Percentiles rank a stretch among this genome's conserved stretches.
Evolutionary conservation across 1,140 invertebrate genomes (phyloP).

Genomic region (Zophobas atratus): DNA sequence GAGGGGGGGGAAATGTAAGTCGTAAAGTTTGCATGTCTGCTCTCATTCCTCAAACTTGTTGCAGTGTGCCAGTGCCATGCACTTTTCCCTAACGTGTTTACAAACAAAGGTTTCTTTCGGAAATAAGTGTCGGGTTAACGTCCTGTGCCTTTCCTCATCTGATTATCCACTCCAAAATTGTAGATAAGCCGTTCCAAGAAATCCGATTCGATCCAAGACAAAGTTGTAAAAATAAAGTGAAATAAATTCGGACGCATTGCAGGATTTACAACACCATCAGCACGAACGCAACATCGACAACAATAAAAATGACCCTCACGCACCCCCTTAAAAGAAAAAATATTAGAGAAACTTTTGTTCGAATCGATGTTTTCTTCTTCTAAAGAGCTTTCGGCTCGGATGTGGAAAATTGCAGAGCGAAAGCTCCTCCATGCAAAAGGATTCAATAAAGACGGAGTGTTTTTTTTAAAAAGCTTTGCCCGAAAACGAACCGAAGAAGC

Average conservation of each 20-base stretch:
- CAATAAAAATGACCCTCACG: constrained; percentile 31
- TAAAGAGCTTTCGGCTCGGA: constrained; percentile 16
- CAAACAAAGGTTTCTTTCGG: neutral
- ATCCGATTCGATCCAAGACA: neutral
- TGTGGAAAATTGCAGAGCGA: constrained; percentile 21
- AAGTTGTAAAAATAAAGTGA: constrained; percentile 9
- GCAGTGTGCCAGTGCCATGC: constrained; percentile 7
- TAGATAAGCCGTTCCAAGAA: constrained; percentile 2
- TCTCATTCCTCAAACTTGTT: constrained; percentile 24
- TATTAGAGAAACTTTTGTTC: constrained; percentile 20
- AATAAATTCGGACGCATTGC: constrained; percentile 7
- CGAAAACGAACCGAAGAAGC: neutral
- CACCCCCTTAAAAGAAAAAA: neutral
- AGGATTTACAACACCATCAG: constrained; percentile 27
- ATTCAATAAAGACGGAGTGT: constrained; percentile 25
- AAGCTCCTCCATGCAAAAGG: constrained; percentile 15
- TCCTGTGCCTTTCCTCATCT: neutral
- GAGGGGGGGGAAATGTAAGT: constrained; percentile 14
- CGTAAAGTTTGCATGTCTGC: constrained; percentile 28
- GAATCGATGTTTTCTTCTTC: neutral
- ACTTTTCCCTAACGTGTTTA: constrained; percentile 5
- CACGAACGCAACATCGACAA: constrained; percentile 18
- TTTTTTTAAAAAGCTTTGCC: constrained; percentile 31
- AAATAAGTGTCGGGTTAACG: constrained; percentile 11
- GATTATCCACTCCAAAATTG: constrained; percentile 6